Evolutionary conservation across 2,888 invertebrate genomes (phyloP), one percentile per base, ranked within the genome.

Genomic region (Callyntrura guangdongensis): DNA sequence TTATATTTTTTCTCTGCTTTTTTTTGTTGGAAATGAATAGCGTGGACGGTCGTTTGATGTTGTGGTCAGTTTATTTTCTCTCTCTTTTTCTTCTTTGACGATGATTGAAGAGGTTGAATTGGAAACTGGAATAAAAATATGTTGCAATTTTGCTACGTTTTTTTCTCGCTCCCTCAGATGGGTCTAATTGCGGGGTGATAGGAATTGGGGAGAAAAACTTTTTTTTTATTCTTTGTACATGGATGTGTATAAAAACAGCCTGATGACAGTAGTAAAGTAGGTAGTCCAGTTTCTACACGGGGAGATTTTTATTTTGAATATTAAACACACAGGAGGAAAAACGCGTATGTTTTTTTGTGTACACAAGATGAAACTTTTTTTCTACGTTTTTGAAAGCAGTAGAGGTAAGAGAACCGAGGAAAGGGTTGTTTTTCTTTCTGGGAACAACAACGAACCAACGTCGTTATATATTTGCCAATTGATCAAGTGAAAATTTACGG

Each of bases 391-490:
- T n/a, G 56, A 27, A 64, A 27, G 11, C 22, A 25, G 25, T 5
- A 25, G 25, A 12, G 67, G 59, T 59, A 2, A 11, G 25, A 22
- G 0, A 11, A 79, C 49, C n/a, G 56, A 49, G 14, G 53, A 14
- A 17, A 36, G 12, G 12, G 86, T 49, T 49, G 27, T 27, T 49
- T n/a, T 74, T 49, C 49, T 36, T 6, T 36, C 2, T 36, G 36
- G 36, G 36, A 4, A 2, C 36, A 2, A 4, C 6, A 4, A 36
- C 47, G 17, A 74, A 61, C 81, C 59, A 64, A 85, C 90, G 49
- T 74, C 90, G 90, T 92, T 92, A 92, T 92, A 91, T 92, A 92
- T 92, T 92, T 92, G 92, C 91, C 92, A 92, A 92, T 91, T 91
- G 92, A 91, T 92, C 92, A 92, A 91, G 88, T 92, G 92, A 91